Conservation (phyloP, 2,888 invertebrate species). For the Trissolcus brochymenae region DNA sequence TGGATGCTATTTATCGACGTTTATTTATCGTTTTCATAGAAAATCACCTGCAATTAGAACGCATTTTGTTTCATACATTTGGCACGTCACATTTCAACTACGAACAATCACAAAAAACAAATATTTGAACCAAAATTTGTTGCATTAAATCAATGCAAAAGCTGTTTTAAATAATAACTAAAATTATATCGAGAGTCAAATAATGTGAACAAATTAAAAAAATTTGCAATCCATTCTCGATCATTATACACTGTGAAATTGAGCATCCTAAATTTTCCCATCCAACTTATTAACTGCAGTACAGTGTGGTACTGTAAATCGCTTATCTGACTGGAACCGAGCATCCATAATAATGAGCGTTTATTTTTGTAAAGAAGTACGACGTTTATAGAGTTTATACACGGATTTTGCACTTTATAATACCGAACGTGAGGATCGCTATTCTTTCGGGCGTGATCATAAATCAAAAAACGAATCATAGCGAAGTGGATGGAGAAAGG, state of each 20-base stretch:
- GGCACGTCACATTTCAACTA: no score
- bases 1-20: neutral
- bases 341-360: constrained; percentile 42
- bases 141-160: neutral
- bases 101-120: no score
- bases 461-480: constrained; percentile 59
- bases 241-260: constrained; percentile 23
- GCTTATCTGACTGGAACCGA: neutral
- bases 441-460: constrained; percentile 58
- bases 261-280: constrained; percentile 31
- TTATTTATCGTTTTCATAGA: neutral
- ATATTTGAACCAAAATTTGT: no score
- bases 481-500: constrained; percentile 44
- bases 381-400: constrained; percentile 54
- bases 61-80: no score
- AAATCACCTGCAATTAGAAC: no score
- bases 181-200: no score
- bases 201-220: neutral
- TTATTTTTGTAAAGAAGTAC: constrained; percentile 49
- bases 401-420: constrained; percentile 54
- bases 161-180: no score
- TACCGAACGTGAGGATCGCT: constrained; percentile 51
- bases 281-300: constrained; percentile 24
- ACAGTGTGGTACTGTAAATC: constrained; percentile 1
- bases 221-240: no score